Evolutionary conservation across 2,113 vertebrate genomes (phyloP), one percentile per base, ranked within the genome.

Genomic region (Globicephala melas): DNA sequence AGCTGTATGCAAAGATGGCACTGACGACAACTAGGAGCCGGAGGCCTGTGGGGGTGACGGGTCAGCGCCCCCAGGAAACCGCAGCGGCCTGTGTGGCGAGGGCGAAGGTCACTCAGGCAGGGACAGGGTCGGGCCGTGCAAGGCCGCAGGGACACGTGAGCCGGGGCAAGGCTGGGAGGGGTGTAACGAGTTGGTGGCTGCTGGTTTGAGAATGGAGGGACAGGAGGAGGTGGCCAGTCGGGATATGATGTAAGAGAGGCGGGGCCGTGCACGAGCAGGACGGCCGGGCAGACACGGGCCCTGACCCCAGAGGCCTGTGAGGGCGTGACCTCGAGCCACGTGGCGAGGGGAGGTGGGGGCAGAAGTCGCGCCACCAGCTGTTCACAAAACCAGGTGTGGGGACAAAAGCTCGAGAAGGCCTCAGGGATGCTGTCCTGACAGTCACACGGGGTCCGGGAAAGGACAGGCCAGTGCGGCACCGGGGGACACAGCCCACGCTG

Each of bases 321-420:
- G 50, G 67, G 15, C 10, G 0, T 17, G 13, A 55, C 79, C 21
- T 38, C 2, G n/a, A 38, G 18, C 79, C 33, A 1, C 5, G 50
- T 15, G 60, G 38, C 8, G 14, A 74, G 20, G 33, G n/a, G 33
- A 18, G 6, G 31, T 47, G 23, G 31, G 47, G 31, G 73, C 12
- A 21, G n/a, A 41, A 31, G 5, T 5, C 23, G 4, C 8, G n/a
- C 47, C 74, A 5, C n/a, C 8, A 0, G 25, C n/a, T 0, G 0
- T 6, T 53, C 60, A 20, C 25, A 36, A 50, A 53, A 33, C 60
- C 58, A 18, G n/a, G 68, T 0, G 0, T 6, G 6, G 58, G 26
- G 58, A 36, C 1, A 1, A 5, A 5, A 0, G 92, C 38, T 47
- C 38, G 7, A 11, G 1, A 14, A 41, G 17, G 2, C 10, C n/a